Conservation (phyloP, 2,888 invertebrate genomes). For the Seira musarum region DNA sequence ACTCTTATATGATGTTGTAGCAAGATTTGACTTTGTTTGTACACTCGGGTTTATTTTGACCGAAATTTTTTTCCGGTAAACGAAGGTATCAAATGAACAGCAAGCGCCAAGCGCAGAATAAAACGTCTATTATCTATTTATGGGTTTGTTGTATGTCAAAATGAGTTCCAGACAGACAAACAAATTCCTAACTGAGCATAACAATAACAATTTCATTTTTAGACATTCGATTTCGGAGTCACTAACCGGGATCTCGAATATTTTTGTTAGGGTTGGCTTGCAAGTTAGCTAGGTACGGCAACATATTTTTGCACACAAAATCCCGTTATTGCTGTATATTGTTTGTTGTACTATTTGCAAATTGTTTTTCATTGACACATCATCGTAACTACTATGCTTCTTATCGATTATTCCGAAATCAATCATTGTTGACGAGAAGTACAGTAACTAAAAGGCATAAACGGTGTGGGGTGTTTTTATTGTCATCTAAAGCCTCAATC, state of each 20-base stretch:
- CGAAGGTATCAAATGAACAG: no score
- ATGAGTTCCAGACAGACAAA: no score
- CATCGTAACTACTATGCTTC: neutral
- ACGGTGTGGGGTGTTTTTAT: neutral
- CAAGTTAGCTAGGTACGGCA: neutral
- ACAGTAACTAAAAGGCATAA: neutral
- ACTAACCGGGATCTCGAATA: neutral
- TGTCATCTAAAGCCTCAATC: neutral
- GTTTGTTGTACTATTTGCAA: neutral
- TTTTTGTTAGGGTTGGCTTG: neutral
- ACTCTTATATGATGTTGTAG: no score
- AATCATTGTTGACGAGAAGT: neutral
- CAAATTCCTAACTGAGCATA: no score
- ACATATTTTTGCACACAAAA: neutral
- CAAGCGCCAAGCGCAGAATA: no score
- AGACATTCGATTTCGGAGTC: neutral
- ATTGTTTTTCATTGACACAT: neutral
- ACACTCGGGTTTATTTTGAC: no score
- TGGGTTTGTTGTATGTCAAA: no score
- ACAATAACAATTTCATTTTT: no score
- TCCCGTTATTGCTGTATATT: neutral
- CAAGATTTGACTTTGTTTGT: no score
- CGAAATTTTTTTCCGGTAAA: no score
- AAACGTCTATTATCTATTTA: no score
- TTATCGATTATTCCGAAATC: neutral